phyloP scores from a whole-genome alignment of 2,888 invertebrate genomes.

The Halocaridina rubra region DNA sequence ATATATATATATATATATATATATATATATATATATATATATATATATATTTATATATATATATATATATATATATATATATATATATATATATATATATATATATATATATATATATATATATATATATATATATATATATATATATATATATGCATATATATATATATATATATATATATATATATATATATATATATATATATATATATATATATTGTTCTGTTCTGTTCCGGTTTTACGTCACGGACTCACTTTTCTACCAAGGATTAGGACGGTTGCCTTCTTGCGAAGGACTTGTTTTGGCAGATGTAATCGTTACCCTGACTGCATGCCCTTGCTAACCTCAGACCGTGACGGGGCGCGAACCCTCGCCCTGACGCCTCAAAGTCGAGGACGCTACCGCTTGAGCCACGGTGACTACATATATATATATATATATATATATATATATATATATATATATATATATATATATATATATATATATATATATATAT shows the following conservation, averaged over 20 bases:
- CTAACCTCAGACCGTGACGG: no score
- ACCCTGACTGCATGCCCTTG: no score
- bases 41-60: not conserved
- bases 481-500: not conserved
- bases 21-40: not conserved
- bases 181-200: not conserved
- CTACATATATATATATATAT: not conserved
- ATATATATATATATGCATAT: not conserved
- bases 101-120: not conserved
- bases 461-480: conserved; percentile 12
- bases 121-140: not conserved
- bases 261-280: not conserved
- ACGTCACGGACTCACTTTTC: no score
- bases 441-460: conserved; percentile 10
- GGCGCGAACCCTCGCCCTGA: no score
- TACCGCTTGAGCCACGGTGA: not conserved
- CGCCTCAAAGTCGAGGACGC: not conserved
- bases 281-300: not conserved
- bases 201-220: not conserved
- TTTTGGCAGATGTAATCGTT: not conserved
- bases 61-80: not conserved
- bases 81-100: not conserved
- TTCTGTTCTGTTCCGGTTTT: no score
- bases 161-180: not conserved
- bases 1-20: no score